Conservation (phyloP, 2,888 invertebrate species). For the Trichopoda pennipes region DNA sequence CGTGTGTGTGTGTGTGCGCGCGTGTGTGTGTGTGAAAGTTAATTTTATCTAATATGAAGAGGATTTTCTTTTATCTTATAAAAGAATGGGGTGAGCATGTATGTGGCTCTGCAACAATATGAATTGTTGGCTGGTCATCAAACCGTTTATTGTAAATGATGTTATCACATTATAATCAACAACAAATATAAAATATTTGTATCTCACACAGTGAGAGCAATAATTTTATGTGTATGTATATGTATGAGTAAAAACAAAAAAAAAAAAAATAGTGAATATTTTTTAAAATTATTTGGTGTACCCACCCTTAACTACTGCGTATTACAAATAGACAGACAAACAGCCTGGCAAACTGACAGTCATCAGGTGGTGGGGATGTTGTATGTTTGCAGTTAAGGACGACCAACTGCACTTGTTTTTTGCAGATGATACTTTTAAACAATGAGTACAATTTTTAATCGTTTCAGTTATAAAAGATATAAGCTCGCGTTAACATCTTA, state of each 20-base stretch:
- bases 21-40: conserved; percentile 4
- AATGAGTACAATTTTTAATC: conserved; percentile 66
- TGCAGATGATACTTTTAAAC: conserved; percentile 54
- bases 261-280: conserved; percentile 17
- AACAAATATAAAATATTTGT: conserved; percentile 15
- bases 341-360: background rate
- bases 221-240: conserved; percentile 41
- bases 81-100: conserved; percentile 33
- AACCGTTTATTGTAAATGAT: conserved; percentile 55
- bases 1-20: background rate
- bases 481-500: conserved; percentile 65
- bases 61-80: conserved; percentile 28
- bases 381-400: conserved; percentile 20
- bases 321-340: background rate
- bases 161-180: conserved; percentile 58
- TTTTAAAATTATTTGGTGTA: conserved; percentile 38
- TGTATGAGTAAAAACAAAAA: conserved; percentile 27
- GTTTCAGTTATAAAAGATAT: conserved; percentile 65
- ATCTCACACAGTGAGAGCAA: conserved; percentile 52
- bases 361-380: conserved; percentile 7
- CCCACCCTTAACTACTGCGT: conserved; percentile 58
- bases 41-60: conserved; percentile 53
- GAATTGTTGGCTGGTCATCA: conserved; percentile 46
- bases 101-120: conserved; percentile 28
- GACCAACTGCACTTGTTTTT: conserved; percentile 60